A percentile compares a stretch with the other conserved stretches of the same genome.
Evolutionary conservation across 2,113 vertebrate genomes (phyloP).

Genomic region (Meleagris gallopavo): DNA sequence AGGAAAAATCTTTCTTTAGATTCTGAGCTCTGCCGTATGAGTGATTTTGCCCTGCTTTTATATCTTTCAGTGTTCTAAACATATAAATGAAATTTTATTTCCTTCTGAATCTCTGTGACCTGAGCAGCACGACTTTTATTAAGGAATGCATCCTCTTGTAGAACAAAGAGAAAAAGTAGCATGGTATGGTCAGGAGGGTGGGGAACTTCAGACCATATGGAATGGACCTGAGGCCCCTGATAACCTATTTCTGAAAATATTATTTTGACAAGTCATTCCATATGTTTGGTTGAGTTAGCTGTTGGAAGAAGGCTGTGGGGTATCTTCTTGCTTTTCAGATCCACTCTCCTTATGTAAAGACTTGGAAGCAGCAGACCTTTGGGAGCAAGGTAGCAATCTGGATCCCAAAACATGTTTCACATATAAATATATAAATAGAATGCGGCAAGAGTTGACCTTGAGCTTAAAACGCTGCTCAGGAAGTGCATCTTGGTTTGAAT

Average conservation of each 20-base stretch:
- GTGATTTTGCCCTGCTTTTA: not conserved
- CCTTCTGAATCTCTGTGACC: not conserved
- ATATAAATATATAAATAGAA: slow-evolving; percentile 19
- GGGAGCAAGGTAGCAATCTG: slow-evolving; percentile 34
- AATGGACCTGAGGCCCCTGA: slow-evolving; percentile 32
- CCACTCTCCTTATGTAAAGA: not conserved
- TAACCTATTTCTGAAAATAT: slow-evolving; percentile 52
- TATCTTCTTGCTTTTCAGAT: slow-evolving; percentile 35
- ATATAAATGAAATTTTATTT: slow-evolving; percentile 20
- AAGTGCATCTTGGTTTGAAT: slow-evolving; percentile 18
- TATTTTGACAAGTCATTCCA: slow-evolving; percentile 43
- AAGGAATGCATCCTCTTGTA: not conserved
- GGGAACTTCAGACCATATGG: slow-evolving; percentile 29
- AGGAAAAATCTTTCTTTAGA: not conserved
- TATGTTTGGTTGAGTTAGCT: slow-evolving; percentile 34
- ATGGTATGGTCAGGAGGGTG: not conserved
- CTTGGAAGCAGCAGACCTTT: slow-evolving; percentile 26
- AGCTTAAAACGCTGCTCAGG: slow-evolving; percentile 1
- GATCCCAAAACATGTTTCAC: slow-evolving; percentile 24
- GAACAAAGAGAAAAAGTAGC: not conserved
- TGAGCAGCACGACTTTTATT: slow-evolving; percentile 20
- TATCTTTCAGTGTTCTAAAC: slow-evolving; percentile 12
- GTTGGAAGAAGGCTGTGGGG: slow-evolving; percentile 14
- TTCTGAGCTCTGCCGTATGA: not conserved
- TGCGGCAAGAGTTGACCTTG: slow-evolving; percentile 21